phyloP scores from a whole-genome alignment of 2,113 vertebrate genomes.

The Oncorhynchus clarkii region DNA sequence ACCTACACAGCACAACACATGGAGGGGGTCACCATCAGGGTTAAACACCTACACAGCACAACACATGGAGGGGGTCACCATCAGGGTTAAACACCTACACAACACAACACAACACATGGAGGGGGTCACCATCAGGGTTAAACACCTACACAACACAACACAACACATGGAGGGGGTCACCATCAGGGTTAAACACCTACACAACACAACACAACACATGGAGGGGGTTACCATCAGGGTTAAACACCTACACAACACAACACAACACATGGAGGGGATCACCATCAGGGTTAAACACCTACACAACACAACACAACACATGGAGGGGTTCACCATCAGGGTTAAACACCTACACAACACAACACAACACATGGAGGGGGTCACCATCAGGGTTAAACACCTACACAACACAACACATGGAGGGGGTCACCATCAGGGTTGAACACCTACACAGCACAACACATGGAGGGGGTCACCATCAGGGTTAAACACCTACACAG shows the following conservation, averaged over 20 bases:
- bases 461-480: too few relatives aligned
- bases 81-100: slow-evolving; percentile 74
- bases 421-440: too few relatives aligned
- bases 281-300: slow-evolving; percentile 93
- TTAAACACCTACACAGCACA: too few relatives aligned
- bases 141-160: slow-evolving; percentile 82
- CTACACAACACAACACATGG: too few relatives aligned
- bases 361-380: too few relatives aligned
- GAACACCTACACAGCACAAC: too few relatives aligned
- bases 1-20: too few relatives aligned
- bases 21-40: too few relatives aligned
- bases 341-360: slow-evolving; percentile 82
- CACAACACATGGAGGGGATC: slow-evolving; percentile 57
- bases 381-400: too few relatives aligned
- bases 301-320: slow-evolving; percentile 2
- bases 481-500: too few relatives aligned
- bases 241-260: slow-evolving; percentile 85
- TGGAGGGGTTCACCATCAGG: slow-evolving; percentile 81
- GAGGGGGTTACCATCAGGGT: slow-evolving; percentile 83
- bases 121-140: slow-evolving; percentile 85
- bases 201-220: slow-evolving; percentile 1
- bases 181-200: slow-evolving; percentile 94
- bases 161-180: slow-evolving; percentile 65
- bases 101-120: not conserved
- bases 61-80: too few relatives aligned